These are phyloP conservation scores for Chrysogorgia sp. DNA, from an alignment of 92 coral and sea anemone species.

Conservation along the genomic window DNA sequence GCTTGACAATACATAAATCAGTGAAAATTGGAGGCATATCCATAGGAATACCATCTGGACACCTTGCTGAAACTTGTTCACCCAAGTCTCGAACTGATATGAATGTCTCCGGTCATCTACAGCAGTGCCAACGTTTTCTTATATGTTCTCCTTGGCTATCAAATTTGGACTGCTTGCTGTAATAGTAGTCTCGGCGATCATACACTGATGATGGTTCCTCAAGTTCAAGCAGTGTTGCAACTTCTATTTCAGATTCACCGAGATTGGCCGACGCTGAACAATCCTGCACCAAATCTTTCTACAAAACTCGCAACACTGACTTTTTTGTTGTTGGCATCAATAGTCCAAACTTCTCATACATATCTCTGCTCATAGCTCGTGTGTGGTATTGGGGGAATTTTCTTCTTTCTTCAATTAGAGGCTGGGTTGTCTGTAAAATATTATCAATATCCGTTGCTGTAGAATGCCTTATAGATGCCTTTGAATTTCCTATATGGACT, in stretches of 20 bases:
- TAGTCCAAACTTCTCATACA: constrained; percentile 19
- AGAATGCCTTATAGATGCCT: too few species aligned
- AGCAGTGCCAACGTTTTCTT: constrained; percentile 19
- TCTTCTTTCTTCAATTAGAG: too few species aligned
- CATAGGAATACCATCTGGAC: constrained; percentile 46
- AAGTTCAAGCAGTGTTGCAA: constrained; percentile 36
- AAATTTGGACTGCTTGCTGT: constrained; percentile 15
- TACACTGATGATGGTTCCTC: constrained; percentile 35
- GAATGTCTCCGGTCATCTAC: constrained; percentile 45
- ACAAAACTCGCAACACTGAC: constrained; percentile 20
- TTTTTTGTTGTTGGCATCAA: constrained; percentile 28
- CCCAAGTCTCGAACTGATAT: constrained; percentile 32
- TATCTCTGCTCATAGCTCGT: constrained; percentile 16
- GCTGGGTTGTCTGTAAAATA: too few species aligned
- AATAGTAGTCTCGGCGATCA: constrained; percentile 20
- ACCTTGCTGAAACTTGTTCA: constrained; percentile 41
- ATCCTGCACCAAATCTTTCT: constrained; percentile 23
- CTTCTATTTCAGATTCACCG: too few species aligned
- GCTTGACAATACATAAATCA: constrained; percentile 40
- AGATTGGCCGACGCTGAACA: constrained; percentile 30
- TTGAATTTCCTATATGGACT: too few species aligned
- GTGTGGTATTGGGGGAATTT: too few species aligned
- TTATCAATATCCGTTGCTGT: too few species aligned
- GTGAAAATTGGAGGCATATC: constrained; percentile 56
- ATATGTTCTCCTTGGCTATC: constrained; percentile 9